Base-by-base conservation (phyloP, 1,140 invertebrate genomes). In the Popillia japonica region DNA sequence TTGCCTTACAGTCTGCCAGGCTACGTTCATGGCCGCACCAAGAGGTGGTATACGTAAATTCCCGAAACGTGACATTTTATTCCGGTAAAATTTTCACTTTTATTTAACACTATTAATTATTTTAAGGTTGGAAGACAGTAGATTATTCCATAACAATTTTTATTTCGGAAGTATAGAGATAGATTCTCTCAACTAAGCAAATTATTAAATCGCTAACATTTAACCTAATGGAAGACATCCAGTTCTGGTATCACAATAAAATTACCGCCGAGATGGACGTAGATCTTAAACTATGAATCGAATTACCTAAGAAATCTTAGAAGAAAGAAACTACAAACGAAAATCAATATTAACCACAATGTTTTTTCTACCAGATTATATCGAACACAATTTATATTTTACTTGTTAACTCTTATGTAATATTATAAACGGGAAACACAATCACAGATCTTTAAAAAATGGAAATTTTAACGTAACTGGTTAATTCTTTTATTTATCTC, bases 1-100 rank as follows among this genome's bases (percentile, higher is more conserved):
- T 80, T 94, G 92, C 78, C 93, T 91, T 40, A 95, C 88, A 20
- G 94, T 94, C 86, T 95, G 94, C 90, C 93, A 92, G 2, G 93
- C 93, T 74, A 95, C 93, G 84, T 94, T 94, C 79, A 95, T 85
- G 17, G 93, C 92, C 83, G 94, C 94, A 81, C 90, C 90, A 64
- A 95, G 84, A 40, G 93, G 92, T 14, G 94, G 94, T 81, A 94
- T 87, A 73, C 87, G 88, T 76, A 91, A 90, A 79, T 90, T 89
- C 34, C 90, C 89, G 76, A 93, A 89, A 80, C 89, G 86, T 74
- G 90, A 88, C 90, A 91, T 91, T 41, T n/a, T n/a, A 77, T 83
- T 75, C 6, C 22, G 14, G 6, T 61, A 55, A 10, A n/a, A n/a
- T n/a, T 23, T 76, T 76, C 11, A 22, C 4, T 76, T 10, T 44